These are phyloP conservation scores for Heliconius cydno DNA, from an alignment of 2,888 invertebrate genomes.

Conservation along the genomic window DNA sequence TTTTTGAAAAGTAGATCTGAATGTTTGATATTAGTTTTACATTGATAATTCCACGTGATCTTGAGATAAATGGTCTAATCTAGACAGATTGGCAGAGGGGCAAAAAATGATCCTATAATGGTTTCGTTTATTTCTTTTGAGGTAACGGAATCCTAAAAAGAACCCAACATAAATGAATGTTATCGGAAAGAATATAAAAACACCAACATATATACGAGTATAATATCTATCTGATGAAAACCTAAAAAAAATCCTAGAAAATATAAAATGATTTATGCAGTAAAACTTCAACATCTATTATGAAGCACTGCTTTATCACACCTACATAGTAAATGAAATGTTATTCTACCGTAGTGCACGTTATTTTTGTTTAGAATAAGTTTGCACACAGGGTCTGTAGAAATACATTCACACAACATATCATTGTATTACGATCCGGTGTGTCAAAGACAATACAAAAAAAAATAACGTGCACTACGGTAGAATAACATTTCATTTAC, in stretches of 20 bases:
- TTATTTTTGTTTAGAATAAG: conserved; percentile 15
- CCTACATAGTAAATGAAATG: background rate
- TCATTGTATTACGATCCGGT: background rate
- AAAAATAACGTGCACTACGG: conserved; percentile 2
- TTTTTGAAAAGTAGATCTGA: too few relatives aligned
- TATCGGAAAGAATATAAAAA: background rate
- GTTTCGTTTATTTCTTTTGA: background rate
- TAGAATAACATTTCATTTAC: background rate
- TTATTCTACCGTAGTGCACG: background rate
- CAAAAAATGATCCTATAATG: too few relatives aligned
- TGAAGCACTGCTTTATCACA: conserved; percentile 18
- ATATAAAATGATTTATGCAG: background rate
- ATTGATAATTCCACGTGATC: too few relatives aligned
- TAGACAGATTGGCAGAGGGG: too few relatives aligned
- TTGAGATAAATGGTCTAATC: too few relatives aligned
- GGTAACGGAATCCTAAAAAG: background rate
- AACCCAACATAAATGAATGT: background rate
- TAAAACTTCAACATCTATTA: conserved; percentile 12
- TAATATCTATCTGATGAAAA: background rate
- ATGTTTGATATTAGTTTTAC: too few relatives aligned
- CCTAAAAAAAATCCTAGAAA: background rate
- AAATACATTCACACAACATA: background rate
- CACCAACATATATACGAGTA: too few relatives aligned
- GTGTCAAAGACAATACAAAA: background rate
- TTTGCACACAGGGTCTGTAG: background rate